Conservation (phyloP, 2,797 vertebrate genomes). For the Hozukius guyotensis region DNA sequence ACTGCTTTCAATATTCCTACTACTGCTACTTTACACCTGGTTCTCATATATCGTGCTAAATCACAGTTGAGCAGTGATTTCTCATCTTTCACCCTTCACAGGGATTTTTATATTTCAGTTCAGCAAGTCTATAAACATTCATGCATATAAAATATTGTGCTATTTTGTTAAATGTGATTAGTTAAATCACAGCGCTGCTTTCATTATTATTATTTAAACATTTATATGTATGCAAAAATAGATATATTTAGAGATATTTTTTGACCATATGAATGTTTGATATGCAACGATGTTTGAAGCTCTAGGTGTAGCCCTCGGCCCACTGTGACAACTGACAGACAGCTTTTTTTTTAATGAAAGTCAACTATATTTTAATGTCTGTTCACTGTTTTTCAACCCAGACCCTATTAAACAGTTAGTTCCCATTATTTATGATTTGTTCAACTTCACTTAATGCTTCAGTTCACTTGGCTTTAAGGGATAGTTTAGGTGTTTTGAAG, state of each 20-base stretch:
- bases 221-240: not conserved
- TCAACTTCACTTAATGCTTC: not conserved
- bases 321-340: not conserved
- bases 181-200: not conserved
- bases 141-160: not conserved
- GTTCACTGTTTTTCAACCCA: not conserved
- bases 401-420: not conserved
- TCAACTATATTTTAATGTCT: not conserved
- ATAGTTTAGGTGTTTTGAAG: no score
- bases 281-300: not conserved
- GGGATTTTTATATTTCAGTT: not conserved
- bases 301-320: not conserved
- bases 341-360: not conserved
- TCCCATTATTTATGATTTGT: not conserved
- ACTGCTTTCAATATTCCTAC: not conserved
- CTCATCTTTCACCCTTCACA: not conserved
- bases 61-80: not conserved
- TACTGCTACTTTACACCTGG: not conserved
- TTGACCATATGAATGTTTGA: constrained; percentile 10
- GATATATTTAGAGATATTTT: not conserved
- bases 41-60: not conserved
- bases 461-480: not conserved
- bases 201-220: not conserved
- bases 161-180: not conserved
- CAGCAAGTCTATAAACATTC: not conserved